Conservation (phyloP, 2,113 vertebrate species). For the Uria lomvia region DNA sequence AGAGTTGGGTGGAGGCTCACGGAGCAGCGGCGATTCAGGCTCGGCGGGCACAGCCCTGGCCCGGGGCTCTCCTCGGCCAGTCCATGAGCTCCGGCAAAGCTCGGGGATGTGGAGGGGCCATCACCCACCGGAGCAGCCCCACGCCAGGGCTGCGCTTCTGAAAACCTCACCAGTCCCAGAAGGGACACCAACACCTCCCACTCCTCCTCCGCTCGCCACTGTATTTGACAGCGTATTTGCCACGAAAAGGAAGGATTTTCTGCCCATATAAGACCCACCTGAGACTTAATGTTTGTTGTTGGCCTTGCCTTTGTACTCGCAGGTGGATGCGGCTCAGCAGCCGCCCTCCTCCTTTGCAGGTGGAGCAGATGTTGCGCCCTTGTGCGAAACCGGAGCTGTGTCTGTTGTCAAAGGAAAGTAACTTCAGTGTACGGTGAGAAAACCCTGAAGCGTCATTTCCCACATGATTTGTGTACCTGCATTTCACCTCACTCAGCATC, state of each 20-base stretch:
- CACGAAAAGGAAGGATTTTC: not conserved
- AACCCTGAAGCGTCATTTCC: not conserved
- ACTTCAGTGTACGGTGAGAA: fast-evolving
- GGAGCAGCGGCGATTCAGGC: fast-evolving
- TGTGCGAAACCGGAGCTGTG: conserved; percentile 51
- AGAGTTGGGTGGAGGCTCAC: fast-evolving
- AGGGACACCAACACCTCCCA: not conserved
- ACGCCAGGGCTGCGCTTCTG: fast-evolving
- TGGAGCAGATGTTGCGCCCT: conserved; percentile 29
- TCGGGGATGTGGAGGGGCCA: fast-evolving
- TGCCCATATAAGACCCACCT: not conserved
- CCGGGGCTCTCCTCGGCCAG: not conserved
- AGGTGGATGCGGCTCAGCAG: conserved; percentile 72
- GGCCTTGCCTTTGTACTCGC: conserved; percentile 69
- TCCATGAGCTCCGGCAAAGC: not conserved
- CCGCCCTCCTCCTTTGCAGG: conserved; percentile 66
- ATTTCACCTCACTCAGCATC: fast-evolving
- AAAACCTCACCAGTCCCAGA: not conserved
- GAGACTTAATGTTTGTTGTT: not conserved
- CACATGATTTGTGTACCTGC: fast-evolving
- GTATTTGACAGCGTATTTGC: not conserved
- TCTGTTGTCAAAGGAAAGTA: conserved; percentile 36
- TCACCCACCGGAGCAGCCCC: no score
- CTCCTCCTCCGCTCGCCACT: not conserved
- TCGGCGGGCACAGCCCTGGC: not conserved